phyloP scores from a whole-genome alignment of 2,113 vertebrate genomes.

The Vulpes lagopus region DNA sequence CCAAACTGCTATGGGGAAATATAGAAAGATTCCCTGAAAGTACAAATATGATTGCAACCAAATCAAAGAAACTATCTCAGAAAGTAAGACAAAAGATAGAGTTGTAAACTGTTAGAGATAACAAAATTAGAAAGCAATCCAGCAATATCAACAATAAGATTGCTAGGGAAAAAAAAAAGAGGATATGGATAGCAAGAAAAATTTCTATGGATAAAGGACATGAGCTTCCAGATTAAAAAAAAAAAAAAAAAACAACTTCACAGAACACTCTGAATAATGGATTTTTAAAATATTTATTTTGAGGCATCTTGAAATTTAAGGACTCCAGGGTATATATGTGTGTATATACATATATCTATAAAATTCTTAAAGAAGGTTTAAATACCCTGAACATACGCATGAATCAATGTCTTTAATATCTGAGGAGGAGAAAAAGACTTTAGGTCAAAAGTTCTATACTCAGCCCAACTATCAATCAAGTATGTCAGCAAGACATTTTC shows the following conservation, averaged over 20 bases:
- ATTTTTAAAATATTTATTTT: not conserved
- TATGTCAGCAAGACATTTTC: conserved; percentile 5
- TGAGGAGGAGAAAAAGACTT: not conserved
- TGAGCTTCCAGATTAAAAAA: not conserved
- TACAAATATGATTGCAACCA: not conserved
- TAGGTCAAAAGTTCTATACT: not conserved
- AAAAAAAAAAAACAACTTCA: not conserved
- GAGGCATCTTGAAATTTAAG: conserved; percentile 6
- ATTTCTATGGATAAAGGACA: not conserved
- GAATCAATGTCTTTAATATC: not conserved
- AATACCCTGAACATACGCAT: not conserved
- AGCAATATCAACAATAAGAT: not conserved
- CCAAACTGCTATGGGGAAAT: not conserved
- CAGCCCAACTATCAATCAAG: not conserved
- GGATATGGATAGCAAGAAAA: not conserved
- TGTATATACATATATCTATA: not conserved
- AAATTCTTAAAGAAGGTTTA: not conserved
- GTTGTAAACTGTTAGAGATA: not conserved
- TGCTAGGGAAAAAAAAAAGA: not conserved
- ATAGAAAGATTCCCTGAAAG: not conserved
- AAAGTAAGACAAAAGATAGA: conserved; percentile 22
- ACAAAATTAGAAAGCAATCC: not conserved
- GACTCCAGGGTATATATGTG: not conserved
- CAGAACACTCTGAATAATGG: not conserved
- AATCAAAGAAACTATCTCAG: not conserved